A percentile compares a stretch with the other conserved stretches of the same genome.
Evolutionary conservation across 2,797 vertebrate genomes (phyloP).

Genomic region (Mormyrops boulengeri): DNA sequence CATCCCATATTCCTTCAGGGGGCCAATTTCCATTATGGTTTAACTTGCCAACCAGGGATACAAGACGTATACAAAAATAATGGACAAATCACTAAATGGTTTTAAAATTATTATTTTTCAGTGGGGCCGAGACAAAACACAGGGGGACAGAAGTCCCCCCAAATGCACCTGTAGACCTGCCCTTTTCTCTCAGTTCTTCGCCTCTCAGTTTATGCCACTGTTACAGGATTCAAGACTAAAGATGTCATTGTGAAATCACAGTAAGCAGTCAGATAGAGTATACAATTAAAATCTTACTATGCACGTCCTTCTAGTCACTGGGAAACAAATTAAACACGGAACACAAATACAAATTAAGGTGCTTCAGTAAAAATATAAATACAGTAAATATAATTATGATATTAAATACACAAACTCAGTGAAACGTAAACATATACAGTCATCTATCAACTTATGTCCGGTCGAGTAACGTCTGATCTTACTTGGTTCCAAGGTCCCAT

Average conservation of each 20-base stretch:
- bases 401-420: background rate
- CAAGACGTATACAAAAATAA: background rate
- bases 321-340: background rate
- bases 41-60: too few relatives aligned
- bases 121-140: background rate
- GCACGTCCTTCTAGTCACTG: background rate
- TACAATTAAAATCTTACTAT: too few relatives aligned
- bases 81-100: background rate
- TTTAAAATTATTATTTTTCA: background rate
- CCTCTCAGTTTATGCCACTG: background rate
- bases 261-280: background rate
- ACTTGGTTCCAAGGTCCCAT: background rate
- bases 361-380: background rate
- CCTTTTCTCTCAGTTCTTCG: background rate
- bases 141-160: background rate
- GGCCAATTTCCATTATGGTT: too few relatives aligned
- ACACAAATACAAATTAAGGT: background rate
- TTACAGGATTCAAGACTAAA: background rate
- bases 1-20: too few relatives aligned
- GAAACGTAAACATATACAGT: background rate
- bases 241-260: background rate
- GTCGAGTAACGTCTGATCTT: background rate
- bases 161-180: background rate
- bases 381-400: background rate
- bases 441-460: background rate